Percentiles rank a stretch among this genome's conserved stretches.
Evolutionary conservation across 2,888 invertebrate genomes (phyloP).

Genomic region (Drosophila yooni): DNA sequence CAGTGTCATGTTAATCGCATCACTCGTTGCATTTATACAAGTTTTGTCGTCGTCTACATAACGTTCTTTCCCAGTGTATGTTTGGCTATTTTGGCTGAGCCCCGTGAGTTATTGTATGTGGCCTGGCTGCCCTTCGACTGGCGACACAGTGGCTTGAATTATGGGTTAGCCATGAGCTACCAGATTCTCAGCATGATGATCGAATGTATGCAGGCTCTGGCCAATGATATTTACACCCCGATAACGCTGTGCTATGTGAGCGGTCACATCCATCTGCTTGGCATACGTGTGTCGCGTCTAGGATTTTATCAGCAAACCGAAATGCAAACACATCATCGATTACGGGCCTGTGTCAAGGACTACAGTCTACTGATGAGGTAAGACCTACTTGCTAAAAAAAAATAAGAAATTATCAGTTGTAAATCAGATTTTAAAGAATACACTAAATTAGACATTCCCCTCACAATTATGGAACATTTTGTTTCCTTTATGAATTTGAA

Average conservation of each 20-base stretch:
- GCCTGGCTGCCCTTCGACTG: slow-evolving; percentile 67
- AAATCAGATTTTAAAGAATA: neutral
- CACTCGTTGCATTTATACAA: slow-evolving; percentile 47
- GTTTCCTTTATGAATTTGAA: neutral
- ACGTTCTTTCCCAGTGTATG: slow-evolving; percentile 1
- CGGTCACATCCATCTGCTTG: slow-evolving; percentile 61
- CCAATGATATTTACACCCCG: slow-evolving; percentile 52
- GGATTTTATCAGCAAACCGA: slow-evolving; percentile 23
- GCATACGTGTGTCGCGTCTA: slow-evolving; percentile 48
- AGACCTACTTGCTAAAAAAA: neutral
- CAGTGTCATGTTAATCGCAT: slow-evolving; percentile 27
- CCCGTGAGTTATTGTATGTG: slow-evolving; percentile 42
- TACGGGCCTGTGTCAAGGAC: slow-evolving; percentile 46
- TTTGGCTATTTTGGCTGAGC: slow-evolving; percentile 20
- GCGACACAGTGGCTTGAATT: slow-evolving; percentile 6
- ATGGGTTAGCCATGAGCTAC: slow-evolving; percentile 30
- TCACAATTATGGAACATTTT: neutral
- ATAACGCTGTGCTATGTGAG: slow-evolving; percentile 57
- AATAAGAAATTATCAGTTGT: neutral
- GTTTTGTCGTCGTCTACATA: slow-evolving; percentile 37
- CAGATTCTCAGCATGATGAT: slow-evolving; percentile 30
- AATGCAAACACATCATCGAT: slow-evolving; percentile 1
- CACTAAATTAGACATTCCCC: neutral
- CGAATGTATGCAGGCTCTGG: slow-evolving; percentile 40
- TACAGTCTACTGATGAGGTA: slow-evolving; percentile 58